A percentile compares a stretch with the other conserved stretches of the same genome.
Conservation (phyloP, 1,140 invertebrate genomes). For the Drosophila pachea region DNA sequence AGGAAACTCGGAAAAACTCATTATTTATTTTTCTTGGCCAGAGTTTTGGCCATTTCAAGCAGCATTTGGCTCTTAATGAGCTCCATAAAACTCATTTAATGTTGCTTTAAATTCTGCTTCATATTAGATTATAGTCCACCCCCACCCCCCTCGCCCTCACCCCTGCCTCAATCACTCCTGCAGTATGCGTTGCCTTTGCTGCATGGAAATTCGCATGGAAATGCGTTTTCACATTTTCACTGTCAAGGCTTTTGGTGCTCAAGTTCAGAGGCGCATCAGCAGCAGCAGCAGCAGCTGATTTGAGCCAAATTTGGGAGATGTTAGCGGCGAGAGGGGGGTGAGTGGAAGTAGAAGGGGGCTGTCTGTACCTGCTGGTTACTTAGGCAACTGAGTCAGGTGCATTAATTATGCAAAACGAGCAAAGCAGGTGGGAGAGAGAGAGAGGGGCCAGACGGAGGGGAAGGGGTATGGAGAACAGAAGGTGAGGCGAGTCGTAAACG, state of each 20-base stretch:
- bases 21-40: background rate
- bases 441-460: background rate
- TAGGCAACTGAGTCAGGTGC: constrained; percentile 15
- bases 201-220: background rate
- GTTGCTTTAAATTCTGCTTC: no score
- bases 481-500: background rate
- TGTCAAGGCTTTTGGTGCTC: background rate
- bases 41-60: background rate
- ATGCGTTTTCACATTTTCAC: constrained; percentile 5
- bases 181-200: background rate
- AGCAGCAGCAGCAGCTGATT: background rate
- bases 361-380: background rate
- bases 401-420: constrained; percentile 40
- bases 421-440: background rate
- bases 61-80: background rate
- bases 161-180: no score
- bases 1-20: background rate
- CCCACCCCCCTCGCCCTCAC: no score
- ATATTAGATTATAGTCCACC: no score
- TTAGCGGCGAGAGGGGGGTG: background rate
- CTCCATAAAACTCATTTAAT: background rate
- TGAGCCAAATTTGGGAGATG: background rate
- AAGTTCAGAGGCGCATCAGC: background rate
- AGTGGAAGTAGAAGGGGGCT: background rate
- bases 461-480: background rate